A percentile compares a stretch with the other conserved stretches of the same genome.
Evolutionary conservation across 2,888 invertebrate genomes (phyloP).

Genomic region (Thera obeliscata): DNA sequence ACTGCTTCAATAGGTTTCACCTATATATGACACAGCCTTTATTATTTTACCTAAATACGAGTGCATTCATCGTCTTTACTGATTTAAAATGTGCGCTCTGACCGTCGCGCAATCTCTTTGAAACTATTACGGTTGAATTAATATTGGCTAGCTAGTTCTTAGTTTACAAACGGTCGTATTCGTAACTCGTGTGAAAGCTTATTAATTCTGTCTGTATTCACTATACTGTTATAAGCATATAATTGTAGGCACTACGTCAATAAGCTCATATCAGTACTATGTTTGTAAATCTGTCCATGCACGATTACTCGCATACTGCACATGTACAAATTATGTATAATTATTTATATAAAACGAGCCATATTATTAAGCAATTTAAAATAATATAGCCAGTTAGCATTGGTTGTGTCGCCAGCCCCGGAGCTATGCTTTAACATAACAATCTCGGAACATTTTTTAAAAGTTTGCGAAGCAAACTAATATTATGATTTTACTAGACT

Average conservation of each 20-base stretch:
- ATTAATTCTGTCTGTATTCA: slow-evolving; percentile 39
- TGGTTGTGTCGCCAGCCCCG: slow-evolving; percentile 22
- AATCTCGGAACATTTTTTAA: neutral
- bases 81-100: slow-evolving; percentile 40
- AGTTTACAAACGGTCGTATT: slow-evolving; percentile 19
- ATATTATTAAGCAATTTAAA: slow-evolving; percentile 50
- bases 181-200: slow-evolving; percentile 29
- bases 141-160: slow-evolving; percentile 6
- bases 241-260: slow-evolving; percentile 87
- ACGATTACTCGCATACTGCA: slow-evolving; percentile 75
- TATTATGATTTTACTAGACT: slow-evolving; percentile 11
- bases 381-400: slow-evolving; percentile 46
- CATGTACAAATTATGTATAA: slow-evolving; percentile 72
- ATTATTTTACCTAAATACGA: slow-evolving; percentile 62
- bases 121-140: slow-evolving; percentile 14
- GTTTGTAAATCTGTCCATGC: slow-evolving; percentile 77
- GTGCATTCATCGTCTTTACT: slow-evolving; percentile 47
- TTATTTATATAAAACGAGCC: slow-evolving; percentile 68
- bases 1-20: slow-evolving; percentile 58
- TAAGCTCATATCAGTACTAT: slow-evolving; percentile 88
- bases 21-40: slow-evolving; percentile 73
- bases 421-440: neutral
- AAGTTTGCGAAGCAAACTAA: slow-evolving; percentile 6
- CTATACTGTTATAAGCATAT: slow-evolving; percentile 78
- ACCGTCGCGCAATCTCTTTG: slow-evolving; percentile 32